Evolutionary conservation across 2,113 vertebrate species (phyloP), one percentile per base, ranked within the genome.

Genomic region (Dromaius novaehollandiae): DNA sequence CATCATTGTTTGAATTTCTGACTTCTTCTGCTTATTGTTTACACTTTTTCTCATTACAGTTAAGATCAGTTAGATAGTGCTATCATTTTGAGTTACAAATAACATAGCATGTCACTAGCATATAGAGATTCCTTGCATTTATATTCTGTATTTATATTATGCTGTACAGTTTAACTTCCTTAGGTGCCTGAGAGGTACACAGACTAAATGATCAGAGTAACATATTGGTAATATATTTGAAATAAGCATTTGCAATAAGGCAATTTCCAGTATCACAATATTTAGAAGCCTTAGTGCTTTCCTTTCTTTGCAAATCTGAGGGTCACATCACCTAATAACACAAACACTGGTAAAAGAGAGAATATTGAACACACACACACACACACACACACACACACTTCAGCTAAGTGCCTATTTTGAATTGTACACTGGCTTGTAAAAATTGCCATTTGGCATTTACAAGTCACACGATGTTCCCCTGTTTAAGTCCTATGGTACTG

Each of bases 1-100:
- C 1, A 21, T 0, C 1, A 21, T 0, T 44, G 3, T 24, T 40
- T 76, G 22, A 71, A 73, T 76, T 78, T 93, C 15, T 73, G 2
- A 32, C 13, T 70, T 70, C 32, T 66, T 60, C 22, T 82, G 25
- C 60, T 81, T 74, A 36, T 40, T 77, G 2, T 81, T 83, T 86
- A 69, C 1, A 30, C 8, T 63, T 92, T 82, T 82, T 55, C 19
- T 82, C 42, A 46, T 68, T 76, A 68, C 11, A 89, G 7, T 75
- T 78, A 87, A 81, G 24, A 63, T 60, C 25, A 50, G 61, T 66
- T 42, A 36, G 19, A 82, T 3, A 60, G n/a, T 20, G 21, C 3
- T 70, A 32, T 70, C 11, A 21, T 82, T 93, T 61, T 7, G 79
- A 53, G 22, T 63, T 65, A 36, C 9, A 40, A 81, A 74, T n/a